Conservation (phyloP, 2,113 vertebrate genomes). For the Hippoglossus stenolepis region DNA sequence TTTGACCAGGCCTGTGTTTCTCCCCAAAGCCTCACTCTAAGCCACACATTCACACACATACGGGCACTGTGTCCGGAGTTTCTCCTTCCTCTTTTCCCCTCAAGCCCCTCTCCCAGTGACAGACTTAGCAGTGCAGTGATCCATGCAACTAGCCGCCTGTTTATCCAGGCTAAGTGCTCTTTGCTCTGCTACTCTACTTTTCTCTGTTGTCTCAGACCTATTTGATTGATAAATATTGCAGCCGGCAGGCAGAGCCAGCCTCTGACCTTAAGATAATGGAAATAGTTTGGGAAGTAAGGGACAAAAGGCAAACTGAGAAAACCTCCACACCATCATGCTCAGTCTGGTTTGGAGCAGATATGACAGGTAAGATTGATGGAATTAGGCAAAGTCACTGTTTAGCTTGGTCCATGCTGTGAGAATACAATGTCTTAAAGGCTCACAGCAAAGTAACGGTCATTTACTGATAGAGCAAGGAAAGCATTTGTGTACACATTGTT, state of each 20-base stretch:
- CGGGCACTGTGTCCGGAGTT: conserved; percentile 49
- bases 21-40: conserved; percentile 73
- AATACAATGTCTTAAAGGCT: conserved; percentile 2
- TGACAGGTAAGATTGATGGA: conserved; percentile 51
- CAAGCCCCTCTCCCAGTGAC: conserved; percentile 70
- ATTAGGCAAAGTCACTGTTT: conserved; percentile 33
- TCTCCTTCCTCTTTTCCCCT: conserved; percentile 64
- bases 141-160: conserved; percentile 74
- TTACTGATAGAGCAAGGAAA: background rate
- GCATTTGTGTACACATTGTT: too few relatives aligned
- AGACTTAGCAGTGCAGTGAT: conserved; percentile 81
- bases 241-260: conserved; percentile 61
- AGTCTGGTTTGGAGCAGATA: conserved; percentile 10
- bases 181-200: conserved; percentile 73
- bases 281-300: conserved; percentile 72
- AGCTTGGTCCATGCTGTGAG: background rate
- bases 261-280: conserved; percentile 77
- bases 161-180: conserved; percentile 81
- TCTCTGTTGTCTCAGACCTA: conserved; percentile 73
- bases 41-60: conserved; percentile 40
- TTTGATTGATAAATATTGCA: conserved; percentile 83
- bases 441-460: background rate
- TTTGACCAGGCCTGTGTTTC: conserved; percentile 81
- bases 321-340: conserved; percentile 20
- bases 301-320: conserved; percentile 55